Base-by-base conservation (phyloP, 2,113 vertebrate species). In the Corythoichthys haematopterus region DNA sequence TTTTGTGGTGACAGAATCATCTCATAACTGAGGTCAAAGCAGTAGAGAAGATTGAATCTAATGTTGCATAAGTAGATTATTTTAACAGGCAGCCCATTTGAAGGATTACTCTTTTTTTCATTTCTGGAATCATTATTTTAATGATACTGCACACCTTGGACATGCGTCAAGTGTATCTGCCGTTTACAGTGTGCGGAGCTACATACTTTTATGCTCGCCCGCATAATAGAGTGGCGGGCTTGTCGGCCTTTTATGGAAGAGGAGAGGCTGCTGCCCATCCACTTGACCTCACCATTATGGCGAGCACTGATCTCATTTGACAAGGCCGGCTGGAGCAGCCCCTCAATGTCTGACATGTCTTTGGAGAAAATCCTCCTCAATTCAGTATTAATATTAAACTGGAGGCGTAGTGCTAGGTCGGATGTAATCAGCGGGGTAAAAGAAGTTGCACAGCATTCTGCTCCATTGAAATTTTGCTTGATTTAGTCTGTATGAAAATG, bases 251-350 rank as follows among this genome's bases (percentile, higher is more conserved):
- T 81, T 85, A 85, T 79, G 83, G 87, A 90, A 88, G 81, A 87
- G 55, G 86, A 90, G 91, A 89, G 84, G 80, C 80, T 84, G 84
- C 83, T 36, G 55, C 40, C 86, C 87, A 88, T 87, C 87, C 85
- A 91, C 91, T 93, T 92, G 90, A 93, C 91, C 92, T 80, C 86
- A 76, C 87, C 84, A 89, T 91, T 91, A 90, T 91, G 85, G 87
- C 64, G 74, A 87, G 87, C 88, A 83, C 87, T 90, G 90, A 92
- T 92, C 91, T 92, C 90, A 91, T 92, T 92, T 91, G 89, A 91
- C 86, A 88, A 88, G 84, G 84, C 89, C 85, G 82, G 84, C 89
- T 85, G 79, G 80, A 86, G 87, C 84, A 84, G 85, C 81, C 43
- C 81, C 88, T 89, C 84, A 71, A 81, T 87, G 84, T 85, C 88